These are phyloP conservation scores for Hoplodrina blanda DNA, from an alignment of 2,888 invertebrate genomes.

Conservation along the genomic window DNA sequence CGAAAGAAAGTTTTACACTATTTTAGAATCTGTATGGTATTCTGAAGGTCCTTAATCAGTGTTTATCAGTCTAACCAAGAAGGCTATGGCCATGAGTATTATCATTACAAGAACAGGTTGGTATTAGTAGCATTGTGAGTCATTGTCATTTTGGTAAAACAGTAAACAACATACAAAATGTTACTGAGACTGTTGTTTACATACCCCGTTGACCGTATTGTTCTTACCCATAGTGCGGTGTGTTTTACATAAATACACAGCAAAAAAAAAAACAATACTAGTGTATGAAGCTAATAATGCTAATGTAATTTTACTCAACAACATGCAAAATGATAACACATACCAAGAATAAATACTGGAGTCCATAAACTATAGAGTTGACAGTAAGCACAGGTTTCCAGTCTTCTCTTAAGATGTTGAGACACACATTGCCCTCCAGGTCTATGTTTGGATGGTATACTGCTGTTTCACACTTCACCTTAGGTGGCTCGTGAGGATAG, in stretches of 20 bases:
- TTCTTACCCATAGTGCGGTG: too few species aligned
- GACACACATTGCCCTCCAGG: conserved; percentile 98
- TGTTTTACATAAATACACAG: background rate
- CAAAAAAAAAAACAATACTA: too few species aligned
- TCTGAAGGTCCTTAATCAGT: background rate
- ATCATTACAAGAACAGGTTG: background rate
- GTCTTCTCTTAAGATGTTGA: conserved; percentile 99
- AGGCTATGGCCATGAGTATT: background rate
- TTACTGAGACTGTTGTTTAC: background rate
- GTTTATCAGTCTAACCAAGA: background rate
- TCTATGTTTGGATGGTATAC: conserved; percentile 99
- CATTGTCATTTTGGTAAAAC: conserved; percentile 1
- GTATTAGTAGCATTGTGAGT: conserved; percentile 4
- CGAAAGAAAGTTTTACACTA: too few species aligned
- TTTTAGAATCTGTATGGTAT: too few species aligned
- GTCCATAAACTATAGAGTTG: conserved; percentile 99
- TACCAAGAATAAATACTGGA: conserved; percentile 99
- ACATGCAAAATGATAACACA: conserved; percentile 58
- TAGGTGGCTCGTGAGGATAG: conserved; percentile 99
- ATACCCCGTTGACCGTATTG: too few species aligned
- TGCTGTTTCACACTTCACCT: conserved; percentile 99
- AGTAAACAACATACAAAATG: background rate
- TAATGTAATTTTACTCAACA: background rate
- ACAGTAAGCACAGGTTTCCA: conserved; percentile 99
- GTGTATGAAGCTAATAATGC: background rate